Evolutionary conservation across 2,888 invertebrate species (phyloP), one percentile per base, ranked within the genome.

Genomic region (Cerastoderma edule): DNA sequence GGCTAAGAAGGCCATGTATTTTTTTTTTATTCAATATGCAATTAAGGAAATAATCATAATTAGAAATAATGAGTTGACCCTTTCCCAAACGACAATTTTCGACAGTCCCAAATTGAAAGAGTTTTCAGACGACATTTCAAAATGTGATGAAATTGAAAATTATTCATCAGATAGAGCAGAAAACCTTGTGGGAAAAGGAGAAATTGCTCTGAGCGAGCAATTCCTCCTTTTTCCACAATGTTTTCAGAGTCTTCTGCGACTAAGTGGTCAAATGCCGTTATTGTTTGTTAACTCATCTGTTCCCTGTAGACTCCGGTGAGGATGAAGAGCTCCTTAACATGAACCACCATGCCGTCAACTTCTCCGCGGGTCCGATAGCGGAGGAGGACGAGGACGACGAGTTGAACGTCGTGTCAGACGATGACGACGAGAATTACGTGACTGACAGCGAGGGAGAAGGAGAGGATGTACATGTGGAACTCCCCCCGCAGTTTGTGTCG

Each of bases 351-450:
- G 71, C 75, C 50, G 64, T 71, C 0, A 65, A 22, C 27, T 71
- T 71, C 44, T 28, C 50, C 22, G 53, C 30, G 32, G 69, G 46
- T 44, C 46, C 32, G 8, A 30, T 32, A 1, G 32, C 33, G 35
- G 73, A 75, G n/a, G 80, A 72, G 63, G 74, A 77, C 54, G 73
- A 76, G 56, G 73, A 67, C 30, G 68, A 67, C 27, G 78, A 56
- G 6, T 39, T 39, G 46, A 30, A 74, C 28, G 73, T 54, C 10
- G 67, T 71, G 44, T 74, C 70, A 13, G 80, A 81, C 24, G 80
- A 77, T 67, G 80, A 80, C 53, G 78, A 84, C 66, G 72, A 75
- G 56, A 50, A 81, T 39, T 77, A 78, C 73, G 46, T 75, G 16
- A 75, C 77, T n/a, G 75, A 74, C 13, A 78, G 77, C 54, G 72